Evolutionary conservation across 2,113 vertebrate genomes (phyloP), one percentile per base, ranked within the genome.

Genomic region (Stercorarius parasiticus): DNA sequence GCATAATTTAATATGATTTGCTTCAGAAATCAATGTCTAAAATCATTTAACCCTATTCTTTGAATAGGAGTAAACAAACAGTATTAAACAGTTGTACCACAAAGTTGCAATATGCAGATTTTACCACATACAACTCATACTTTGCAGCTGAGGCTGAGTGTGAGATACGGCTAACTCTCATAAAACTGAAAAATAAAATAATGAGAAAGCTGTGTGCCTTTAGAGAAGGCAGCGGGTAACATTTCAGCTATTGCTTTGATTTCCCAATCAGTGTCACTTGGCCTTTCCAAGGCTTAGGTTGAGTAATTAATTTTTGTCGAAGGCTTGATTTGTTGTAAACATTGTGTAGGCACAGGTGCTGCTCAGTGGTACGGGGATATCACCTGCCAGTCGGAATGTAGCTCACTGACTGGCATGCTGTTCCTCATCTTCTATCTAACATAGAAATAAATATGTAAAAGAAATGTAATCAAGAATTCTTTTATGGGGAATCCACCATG

Each of bases 361-460:
- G 73, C 45, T 83, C 34, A 6, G 2, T 49, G 71, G 66, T 15
- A 52, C 0, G 2, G 66, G 53, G 69, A 12, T 59, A 66, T 74
- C 42, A 21, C 42, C 72, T 91, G 87, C 85, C 66, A 67, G 71
- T 83, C 79, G 45, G 7, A 32, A 17, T 11, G 64, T 53, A 85
- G 55, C 70, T 84, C 69, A 34, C 65, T 78, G 80, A 2, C 81
- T 91, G 89, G 10, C 86, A 71, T 16, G 67, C 72, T 71, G 45
- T 20, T 12, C 38, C 45, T 82, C 74, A 43, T 77, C n/a, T 42
- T 29, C 69, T 52, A 0, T 9, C 71, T 73, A 27, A 50, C 2
- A 8, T 69, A 84, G n/a, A 84, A 88, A 95, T 74, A 95, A 96
- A 86, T 56, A 30, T 72, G 83, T 49, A 85, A 91, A 91, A 93